Evolutionary conservation across 2,888 invertebrate genomes (phyloP).

Genomic region (Venusia cambrica): DNA sequence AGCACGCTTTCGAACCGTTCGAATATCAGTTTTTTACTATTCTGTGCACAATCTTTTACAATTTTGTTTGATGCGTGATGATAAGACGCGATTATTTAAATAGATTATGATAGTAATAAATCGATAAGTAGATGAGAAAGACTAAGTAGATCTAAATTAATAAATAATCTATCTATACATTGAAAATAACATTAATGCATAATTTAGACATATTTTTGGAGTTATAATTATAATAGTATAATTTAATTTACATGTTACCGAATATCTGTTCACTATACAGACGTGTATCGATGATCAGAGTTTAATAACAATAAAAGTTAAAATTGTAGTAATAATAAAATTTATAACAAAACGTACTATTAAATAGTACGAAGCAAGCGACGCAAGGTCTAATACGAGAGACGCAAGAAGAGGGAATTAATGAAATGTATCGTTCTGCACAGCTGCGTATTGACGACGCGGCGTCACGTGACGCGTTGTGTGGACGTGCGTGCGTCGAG

Average conservation of each 20-base stretch:
- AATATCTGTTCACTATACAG: constrained; percentile 34
- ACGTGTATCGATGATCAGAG: constrained; percentile 37
- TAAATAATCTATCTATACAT: constrained; percentile 27
- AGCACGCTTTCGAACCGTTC: constrained; percentile 35
- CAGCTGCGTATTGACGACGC: constrained; percentile 6
- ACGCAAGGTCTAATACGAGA: constrained; percentile 36
- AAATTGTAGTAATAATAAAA: constrained; percentile 46
- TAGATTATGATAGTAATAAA: constrained; percentile 23
- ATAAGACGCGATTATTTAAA: constrained; percentile 16
- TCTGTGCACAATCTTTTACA: constrained; percentile 37
- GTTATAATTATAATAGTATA: constrained; percentile 42
- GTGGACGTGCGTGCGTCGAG: constrained; percentile 1
- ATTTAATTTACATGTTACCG: constrained; percentile 36
- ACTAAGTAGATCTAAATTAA: constrained; percentile 36
- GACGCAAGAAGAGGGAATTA: constrained; percentile 22
- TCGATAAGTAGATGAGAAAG: constrained; percentile 33
- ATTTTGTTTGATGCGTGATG: constrained; percentile 18
- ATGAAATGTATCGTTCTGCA: constrained; percentile 29
- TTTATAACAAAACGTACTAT: constrained; percentile 48
- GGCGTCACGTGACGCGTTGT: constrained; percentile 7
- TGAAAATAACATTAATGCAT: constrained; percentile 30
- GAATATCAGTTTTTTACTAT: constrained; percentile 32
- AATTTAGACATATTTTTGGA: constrained; percentile 36
- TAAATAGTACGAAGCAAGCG: constrained; percentile 42
- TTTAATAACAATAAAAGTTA: constrained; percentile 34